These are phyloP conservation scores for Salvelinus namaycush DNA, from an alignment of 2,113 vertebrate genomes.

Conservation along the genomic window DNA sequence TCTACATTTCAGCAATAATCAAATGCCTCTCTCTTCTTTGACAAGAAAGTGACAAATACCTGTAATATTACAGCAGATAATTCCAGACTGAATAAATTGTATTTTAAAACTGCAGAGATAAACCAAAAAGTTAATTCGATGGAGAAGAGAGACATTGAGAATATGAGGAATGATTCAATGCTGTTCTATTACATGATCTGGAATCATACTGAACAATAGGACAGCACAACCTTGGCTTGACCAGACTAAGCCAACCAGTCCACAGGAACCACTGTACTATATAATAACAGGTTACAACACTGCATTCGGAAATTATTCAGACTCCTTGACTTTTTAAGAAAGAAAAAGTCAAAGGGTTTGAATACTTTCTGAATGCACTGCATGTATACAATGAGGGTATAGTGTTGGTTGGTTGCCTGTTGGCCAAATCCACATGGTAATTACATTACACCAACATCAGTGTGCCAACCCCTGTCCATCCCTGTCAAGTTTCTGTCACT, in stretches of 20 bases:
- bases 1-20: neutral
- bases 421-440: neutral
- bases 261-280: too few relatives aligned
- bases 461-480: neutral
- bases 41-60: neutral
- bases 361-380: too few relatives aligned
- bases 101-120: neutral
- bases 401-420: slow-evolving; percentile 1
- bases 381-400: neutral
- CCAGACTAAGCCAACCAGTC: too few relatives aligned
- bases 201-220: neutral
- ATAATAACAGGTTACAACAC: too few relatives aligned
- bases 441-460: neutral
- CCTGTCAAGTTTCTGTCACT: neutral
- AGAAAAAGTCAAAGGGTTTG: too few relatives aligned
- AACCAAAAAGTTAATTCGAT: neutral
- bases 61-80: neutral
- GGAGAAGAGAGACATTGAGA: neutral
- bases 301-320: too few relatives aligned
- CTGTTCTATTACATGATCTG: neutral
- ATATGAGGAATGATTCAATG: neutral
- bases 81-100: neutral
- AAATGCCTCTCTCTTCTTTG: neutral
- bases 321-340: too few relatives aligned
- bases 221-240: neutral